A percentile compares a stretch with the other conserved stretches of the same genome.
These are phyloP conservation scores for Antedon mediterranea DNA, from an alignment of 53 echinoderm and acorn worm genomes.

Conservation along the genomic window DNA sequence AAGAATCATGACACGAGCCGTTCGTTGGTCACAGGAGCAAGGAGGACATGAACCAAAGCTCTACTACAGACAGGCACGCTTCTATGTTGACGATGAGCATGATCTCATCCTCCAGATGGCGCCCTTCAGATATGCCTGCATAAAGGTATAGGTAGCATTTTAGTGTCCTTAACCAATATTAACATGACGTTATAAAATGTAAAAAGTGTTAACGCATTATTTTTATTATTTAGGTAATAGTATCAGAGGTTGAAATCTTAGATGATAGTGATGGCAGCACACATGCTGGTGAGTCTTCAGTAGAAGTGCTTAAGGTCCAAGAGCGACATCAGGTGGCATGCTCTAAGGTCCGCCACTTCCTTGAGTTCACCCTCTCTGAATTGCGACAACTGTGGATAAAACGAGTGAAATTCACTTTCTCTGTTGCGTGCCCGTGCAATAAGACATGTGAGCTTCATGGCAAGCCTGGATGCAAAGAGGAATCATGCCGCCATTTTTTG, in stretches of 20 bases:
- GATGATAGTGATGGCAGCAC: slow-evolving; percentile 33
- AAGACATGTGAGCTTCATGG: slow-evolving; percentile 30
- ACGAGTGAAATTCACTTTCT: slow-evolving; percentile 34
- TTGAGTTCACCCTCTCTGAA: slow-evolving; percentile 46
- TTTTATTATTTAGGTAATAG: slow-evolving; percentile 26
- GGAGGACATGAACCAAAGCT: slow-evolving; percentile 59
- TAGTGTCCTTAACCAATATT: not conserved
- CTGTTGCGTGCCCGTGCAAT: slow-evolving; percentile 48
- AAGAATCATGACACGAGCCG: slow-evolving; percentile 45
- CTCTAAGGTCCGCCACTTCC: slow-evolving; percentile 51
- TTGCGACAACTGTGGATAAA: slow-evolving; percentile 65
- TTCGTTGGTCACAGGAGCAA: slow-evolving; percentile 59
- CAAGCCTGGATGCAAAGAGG: slow-evolving; percentile 30
- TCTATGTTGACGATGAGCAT: slow-evolving; percentile 52
- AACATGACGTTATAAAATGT: too few species aligned
- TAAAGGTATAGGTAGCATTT: slow-evolving; percentile 32
- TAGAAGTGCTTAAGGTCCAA: not conserved
- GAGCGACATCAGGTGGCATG: not conserved
- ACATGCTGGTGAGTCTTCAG: not conserved
- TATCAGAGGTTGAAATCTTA: slow-evolving; percentile 34
- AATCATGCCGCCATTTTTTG: slow-evolving; percentile 52
- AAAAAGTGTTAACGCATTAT: not conserved
- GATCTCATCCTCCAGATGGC: slow-evolving; percentile 71
- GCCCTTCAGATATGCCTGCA: slow-evolving; percentile 46
- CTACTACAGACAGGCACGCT: slow-evolving; percentile 46